Evolutionary conservation across 2,113 vertebrate genomes (phyloP), one percentile per base, ranked within the genome.

Genomic region (Hylia prasina): DNA sequence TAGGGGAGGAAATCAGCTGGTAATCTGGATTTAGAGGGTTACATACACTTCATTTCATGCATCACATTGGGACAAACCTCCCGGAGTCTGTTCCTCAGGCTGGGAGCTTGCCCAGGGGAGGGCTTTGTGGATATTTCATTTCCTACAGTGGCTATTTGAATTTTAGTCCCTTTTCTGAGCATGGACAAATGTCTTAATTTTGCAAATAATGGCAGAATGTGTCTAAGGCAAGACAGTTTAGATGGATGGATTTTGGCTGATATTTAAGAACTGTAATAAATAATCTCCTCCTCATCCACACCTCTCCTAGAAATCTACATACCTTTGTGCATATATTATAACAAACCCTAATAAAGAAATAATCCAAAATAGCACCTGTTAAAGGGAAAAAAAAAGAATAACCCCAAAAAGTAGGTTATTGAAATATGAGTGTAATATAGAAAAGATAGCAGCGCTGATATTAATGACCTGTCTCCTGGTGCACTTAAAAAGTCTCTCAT

Each of bases 371-470:
- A 97, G 81, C 96, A 98, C 96, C 89, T 97, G 96, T 96, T 98
- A 28, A 66, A 82, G 39, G 42, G 48, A 56, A 60, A 94, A 97
- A 96, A 97, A 96, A 96, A 96, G 78, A 69, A 87, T 56, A 95
- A 80, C 31, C 31, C 27, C 39, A 93, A 96, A 98, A 98, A 94
- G 87, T 97, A 95, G 83, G 93, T 98, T 98, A 98, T 98, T 98
- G 98, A 98, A 98, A 98, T 98, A 98, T 97, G 97, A 98, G 89
- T 97, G 96, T 94, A 98, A 98, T 98, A 98, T 98, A 97, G 97
- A 96, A 98, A 97, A 97, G 96, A 98, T 97, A 96, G 96, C 97
- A 96, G 69, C 61, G n/a, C 72, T 82, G 91, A 97, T 98, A 98
- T 98, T 98, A 98, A 98, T 97, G 97, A 95, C 95, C 94, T 93